phyloP scores from a whole-genome alignment of 2,888 invertebrate species.

The Spodoptera littoralis region DNA sequence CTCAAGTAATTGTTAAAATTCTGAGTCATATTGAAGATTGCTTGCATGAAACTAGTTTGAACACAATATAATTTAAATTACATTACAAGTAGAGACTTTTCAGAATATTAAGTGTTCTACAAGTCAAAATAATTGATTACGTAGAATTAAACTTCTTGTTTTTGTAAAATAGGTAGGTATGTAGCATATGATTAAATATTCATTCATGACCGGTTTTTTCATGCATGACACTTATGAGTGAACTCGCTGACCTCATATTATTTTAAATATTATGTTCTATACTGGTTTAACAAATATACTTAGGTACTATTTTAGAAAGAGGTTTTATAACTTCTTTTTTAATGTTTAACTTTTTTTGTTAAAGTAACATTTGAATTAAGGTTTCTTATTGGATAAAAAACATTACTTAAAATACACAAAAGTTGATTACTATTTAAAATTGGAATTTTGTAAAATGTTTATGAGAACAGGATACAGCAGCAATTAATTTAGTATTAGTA shows the following conservation, averaged over 20 bases:
- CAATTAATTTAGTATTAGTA: too few relatives aligned
- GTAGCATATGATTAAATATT: neutral
- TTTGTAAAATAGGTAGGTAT: neutral
- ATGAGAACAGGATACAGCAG: too few relatives aligned
- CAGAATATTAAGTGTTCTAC: slow-evolving; percentile 1
- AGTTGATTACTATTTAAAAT: too few relatives aligned
- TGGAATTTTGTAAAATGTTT: too few relatives aligned
- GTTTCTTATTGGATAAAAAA: too few relatives aligned
- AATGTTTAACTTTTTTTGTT: too few relatives aligned
- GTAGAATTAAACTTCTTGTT: too few relatives aligned
- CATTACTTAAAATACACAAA: too few relatives aligned
- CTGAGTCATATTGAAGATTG: slow-evolving; percentile 36
- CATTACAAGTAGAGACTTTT: slow-evolving; percentile 23
- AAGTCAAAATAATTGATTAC: neutral
- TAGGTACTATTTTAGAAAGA: too few relatives aligned
- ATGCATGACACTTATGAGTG: slow-evolving; percentile 16
- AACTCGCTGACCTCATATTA: slow-evolving; percentile 35
- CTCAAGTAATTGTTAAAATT: slow-evolving; percentile 22
- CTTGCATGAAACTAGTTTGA: slow-evolving; percentile 39
- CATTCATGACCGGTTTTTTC: slow-evolving; percentile 9
- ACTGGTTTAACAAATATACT: neutral
- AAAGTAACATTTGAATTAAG: too few relatives aligned
- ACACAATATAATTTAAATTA: slow-evolving; percentile 36
- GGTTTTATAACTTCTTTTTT: too few relatives aligned
- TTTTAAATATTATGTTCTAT: neutral